Percentiles rank a stretch among this genome's conserved stretches.
Conservation (phyloP, 2,113 vertebrate genomes). For the Sclerurus mexicanus region DNA sequence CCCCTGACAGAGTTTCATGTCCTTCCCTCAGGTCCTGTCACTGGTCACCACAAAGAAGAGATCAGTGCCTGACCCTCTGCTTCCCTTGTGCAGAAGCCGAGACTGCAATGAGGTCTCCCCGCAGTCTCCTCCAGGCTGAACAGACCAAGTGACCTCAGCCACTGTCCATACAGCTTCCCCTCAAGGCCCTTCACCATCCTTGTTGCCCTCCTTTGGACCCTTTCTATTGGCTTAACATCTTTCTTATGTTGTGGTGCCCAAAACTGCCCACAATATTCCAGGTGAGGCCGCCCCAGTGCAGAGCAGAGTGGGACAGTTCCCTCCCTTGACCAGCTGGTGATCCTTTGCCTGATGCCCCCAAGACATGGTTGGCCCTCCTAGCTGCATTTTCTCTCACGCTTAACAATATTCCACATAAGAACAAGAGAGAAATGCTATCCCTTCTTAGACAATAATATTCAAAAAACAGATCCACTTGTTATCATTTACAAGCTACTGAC, state of each 20-base stretch:
- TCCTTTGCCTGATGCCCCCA: neutral
- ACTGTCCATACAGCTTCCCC: fast-evolving
- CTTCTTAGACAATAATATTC: neutral
- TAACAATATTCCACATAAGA: neutral
- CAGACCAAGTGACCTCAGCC: neutral
- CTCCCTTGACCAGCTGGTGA: fast-evolving
- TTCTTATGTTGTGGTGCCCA: neutral
- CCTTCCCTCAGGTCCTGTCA: neutral
- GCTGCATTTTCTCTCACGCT: neutral
- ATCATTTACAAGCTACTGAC: neutral
- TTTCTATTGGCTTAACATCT: neutral
- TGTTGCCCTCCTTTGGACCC: fast-evolving
- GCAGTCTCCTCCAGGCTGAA: neutral
- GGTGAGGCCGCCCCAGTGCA: fast-evolving
- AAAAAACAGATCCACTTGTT: neutral
- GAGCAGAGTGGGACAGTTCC: neutral
- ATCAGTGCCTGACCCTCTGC: neutral
- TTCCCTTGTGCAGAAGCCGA: fast-evolving
- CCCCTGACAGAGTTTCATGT: neutral
- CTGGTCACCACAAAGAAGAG: neutral
- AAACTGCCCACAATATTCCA: fast-evolving
- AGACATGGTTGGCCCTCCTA: fast-evolving
- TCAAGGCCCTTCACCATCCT: neutral
- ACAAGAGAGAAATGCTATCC: neutral
- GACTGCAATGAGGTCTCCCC: neutral